Base-by-base conservation (phyloP, 2,113 vertebrate species). In the Takifugu flavidus region DNA sequence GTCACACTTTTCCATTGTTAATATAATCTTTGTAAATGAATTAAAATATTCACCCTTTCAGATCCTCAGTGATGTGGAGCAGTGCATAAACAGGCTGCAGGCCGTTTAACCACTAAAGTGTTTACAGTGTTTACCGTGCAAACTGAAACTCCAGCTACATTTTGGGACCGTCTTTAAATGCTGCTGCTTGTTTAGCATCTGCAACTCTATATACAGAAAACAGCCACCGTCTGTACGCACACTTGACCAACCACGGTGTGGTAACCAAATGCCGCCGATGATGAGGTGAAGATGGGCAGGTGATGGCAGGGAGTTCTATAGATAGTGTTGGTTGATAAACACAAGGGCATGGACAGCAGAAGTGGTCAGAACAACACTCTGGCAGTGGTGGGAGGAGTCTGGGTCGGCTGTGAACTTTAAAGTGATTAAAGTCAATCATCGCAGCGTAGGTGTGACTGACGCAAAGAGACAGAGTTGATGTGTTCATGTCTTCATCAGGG, bases 241-340 rank as follows among this genome's bases (percentile, higher is more conserved):
- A 13, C 8, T 10, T 27, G 26, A n/a, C 6, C n/a, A 6, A 49
- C 15, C 15, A 25, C n/a, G 14, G 6, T 4, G 6, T 7, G 20
- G 15, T 49, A 49, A 49, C n/a, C 8, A n/a, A 20, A 8, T n/a
- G 29, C 34, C 13, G 2, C 34, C 11, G 7, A 39, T 10, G 34
- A 2, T 3, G 34, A 1, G 34, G 34, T 10, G 34, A 39, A 11
- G 34, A 39, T 10, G 11, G 34, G 50, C n/a, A 13, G 34, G 42
- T 56, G 45, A 39, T 15, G 13, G 55, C 34, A 4, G 15, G 13
- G 13, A 44, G 1, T 12, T 65, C 69, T 74, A 74, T 70, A 58
- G 44, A 82, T 74, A 78, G 56, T 25, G 39, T 28, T 43, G 13
- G 20, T 69, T 53, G 58, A 49, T 49, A 53, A 60, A 53, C 58